Percentiles rank a stretch among this genome's conserved stretches.
Conservation (phyloP, 2,113 vertebrate species). For the Amphiprion ocellaris region DNA sequence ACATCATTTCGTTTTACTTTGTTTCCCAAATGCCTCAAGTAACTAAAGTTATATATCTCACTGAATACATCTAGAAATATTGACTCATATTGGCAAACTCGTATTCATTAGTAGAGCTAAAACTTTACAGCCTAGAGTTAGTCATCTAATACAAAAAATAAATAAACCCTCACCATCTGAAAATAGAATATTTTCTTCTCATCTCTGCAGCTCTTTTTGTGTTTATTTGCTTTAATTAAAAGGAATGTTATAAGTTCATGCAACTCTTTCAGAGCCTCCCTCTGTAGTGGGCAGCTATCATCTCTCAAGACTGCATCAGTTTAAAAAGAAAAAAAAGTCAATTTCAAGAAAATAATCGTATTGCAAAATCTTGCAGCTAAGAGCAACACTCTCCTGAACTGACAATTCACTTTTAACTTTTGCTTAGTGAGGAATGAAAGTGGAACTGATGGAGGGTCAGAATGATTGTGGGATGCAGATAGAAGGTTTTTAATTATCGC, state of each 20-base stretch:
- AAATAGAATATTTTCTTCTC: conserved; percentile 9
- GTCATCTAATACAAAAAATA: background rate
- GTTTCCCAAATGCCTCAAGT: no score
- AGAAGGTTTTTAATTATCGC: background rate
- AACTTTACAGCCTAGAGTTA: background rate
- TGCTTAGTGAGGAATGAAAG: background rate
- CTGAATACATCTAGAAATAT: background rate
- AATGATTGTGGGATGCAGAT: background rate
- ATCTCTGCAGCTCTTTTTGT: conserved; percentile 16
- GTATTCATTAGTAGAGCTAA: background rate
- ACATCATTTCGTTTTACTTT: no score
- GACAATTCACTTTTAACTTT: conserved; percentile 10
- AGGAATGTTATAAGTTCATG: conserved; percentile 14
- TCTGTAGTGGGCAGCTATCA: conserved; percentile 9
- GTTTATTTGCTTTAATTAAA: conserved; percentile 36
- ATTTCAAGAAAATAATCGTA: conserved; percentile 3
- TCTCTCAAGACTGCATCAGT: conserved; percentile 34
- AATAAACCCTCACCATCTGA: conserved; percentile 1
- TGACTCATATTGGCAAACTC: background rate
- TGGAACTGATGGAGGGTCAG: background rate
- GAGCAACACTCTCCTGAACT: conserved; percentile 3
- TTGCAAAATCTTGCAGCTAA: background rate
- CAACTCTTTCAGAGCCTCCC: conserved; percentile 21
- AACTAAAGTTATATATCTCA: no score
- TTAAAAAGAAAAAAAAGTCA: background rate